These are phyloP conservation scores for Rhodinocichla rosea DNA, from an alignment of 2,113 vertebrate species.

Conservation along the genomic window DNA sequence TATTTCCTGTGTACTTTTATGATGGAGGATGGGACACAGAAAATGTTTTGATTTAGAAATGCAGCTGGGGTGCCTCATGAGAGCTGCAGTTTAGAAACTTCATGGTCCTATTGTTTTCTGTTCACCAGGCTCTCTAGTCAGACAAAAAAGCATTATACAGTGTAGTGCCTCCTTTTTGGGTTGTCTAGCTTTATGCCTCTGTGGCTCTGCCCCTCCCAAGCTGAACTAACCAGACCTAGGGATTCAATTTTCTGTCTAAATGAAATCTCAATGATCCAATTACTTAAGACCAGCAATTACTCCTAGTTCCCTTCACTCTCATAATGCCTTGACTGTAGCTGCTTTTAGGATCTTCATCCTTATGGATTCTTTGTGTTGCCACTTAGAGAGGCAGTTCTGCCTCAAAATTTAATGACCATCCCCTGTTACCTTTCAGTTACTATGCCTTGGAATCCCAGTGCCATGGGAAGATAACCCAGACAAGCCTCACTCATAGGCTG, in stretches of 20 bases:
- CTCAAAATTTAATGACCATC: background rate
- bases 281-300: background rate
- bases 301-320: background rate
- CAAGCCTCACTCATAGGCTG: background rate
- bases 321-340: background rate
- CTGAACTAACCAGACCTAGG: background rate
- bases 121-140: background rate
- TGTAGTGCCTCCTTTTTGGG: background rate
- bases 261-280: conserved; percentile 39
- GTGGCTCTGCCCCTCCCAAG: background rate
- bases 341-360: background rate
- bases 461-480: background rate
- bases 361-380: background rate
- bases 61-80: background rate
- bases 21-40: background rate
- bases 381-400: background rate
- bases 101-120: background rate
- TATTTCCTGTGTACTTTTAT: background rate
- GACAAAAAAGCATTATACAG: background rate
- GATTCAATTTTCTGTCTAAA: conserved; percentile 12
- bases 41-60: background rate
- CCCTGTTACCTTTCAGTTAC: background rate
- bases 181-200: background rate
- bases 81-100: background rate
- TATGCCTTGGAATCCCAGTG: background rate